phyloP scores from a whole-genome alignment of 2,888 invertebrate genomes.

The Heliconius ismenius region DNA sequence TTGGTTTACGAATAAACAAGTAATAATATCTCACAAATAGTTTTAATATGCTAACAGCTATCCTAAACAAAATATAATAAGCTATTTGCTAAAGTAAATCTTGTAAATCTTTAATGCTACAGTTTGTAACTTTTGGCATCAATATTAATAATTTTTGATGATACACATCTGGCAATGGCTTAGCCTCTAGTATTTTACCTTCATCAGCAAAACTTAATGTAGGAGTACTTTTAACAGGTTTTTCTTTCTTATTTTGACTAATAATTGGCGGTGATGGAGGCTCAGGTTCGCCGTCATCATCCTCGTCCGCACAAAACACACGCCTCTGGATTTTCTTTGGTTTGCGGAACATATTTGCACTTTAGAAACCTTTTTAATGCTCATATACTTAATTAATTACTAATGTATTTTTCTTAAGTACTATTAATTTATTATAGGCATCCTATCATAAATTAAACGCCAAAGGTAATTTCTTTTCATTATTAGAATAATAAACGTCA shows the following conservation, averaged over 20 bases:
- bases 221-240: slow-evolving; percentile 79
- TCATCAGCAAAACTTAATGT: slow-evolving; percentile 92
- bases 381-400: neutral
- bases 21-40: neutral
- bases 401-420: neutral
- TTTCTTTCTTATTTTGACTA: slow-evolving; percentile 73
- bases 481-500: slow-evolving; percentile 5
- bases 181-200: slow-evolving; percentile 60
- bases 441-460: neutral
- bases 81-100: neutral
- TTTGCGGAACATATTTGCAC: slow-evolving; percentile 89
- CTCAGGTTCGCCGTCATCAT: slow-evolving; percentile 82
- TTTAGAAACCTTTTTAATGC: neutral
- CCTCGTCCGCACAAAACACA: slow-evolving; percentile 86
- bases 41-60: neutral
- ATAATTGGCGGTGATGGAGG: slow-evolving; percentile 78
- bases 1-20: neutral
- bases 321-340: slow-evolving; percentile 91
- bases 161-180: slow-evolving; percentile 16
- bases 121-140: neutral
- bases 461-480: neutral
- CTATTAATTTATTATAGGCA: neutral
- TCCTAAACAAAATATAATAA: neutral
- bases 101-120: neutral
- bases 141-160: neutral